These are phyloP conservation scores for Anthoptus insignis DNA, from an alignment of 2,888 invertebrate genomes.

Conservation along the genomic window DNA sequence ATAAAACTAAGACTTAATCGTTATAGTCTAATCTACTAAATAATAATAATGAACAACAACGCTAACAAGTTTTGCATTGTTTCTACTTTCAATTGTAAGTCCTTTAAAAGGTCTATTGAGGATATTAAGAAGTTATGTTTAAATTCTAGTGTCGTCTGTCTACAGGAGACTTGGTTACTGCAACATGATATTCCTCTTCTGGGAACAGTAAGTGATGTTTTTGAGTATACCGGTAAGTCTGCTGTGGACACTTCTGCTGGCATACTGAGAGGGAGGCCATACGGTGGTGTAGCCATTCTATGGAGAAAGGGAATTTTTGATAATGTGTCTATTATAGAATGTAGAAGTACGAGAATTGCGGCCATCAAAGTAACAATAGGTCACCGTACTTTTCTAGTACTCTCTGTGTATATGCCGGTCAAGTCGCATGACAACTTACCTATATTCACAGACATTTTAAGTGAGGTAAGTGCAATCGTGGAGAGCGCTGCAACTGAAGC, in stretches of 20 bases:
- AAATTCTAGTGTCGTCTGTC: not conserved
- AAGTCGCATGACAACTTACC: conserved; percentile 18
- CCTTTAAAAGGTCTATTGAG: conserved; percentile 29
- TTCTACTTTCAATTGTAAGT: conserved; percentile 42
- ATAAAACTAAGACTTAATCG: not conserved
- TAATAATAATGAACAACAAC: not conserved
- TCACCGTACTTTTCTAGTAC: conserved; percentile 12
- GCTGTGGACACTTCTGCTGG: conserved; percentile 12
- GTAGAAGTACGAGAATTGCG: conserved; percentile 19
- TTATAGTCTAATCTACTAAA: not conserved
- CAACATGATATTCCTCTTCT: not conserved
- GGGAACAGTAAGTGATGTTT: not conserved
- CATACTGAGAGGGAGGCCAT: conserved; percentile 25
- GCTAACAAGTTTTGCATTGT: conserved; percentile 9
- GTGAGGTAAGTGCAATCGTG: conserved; percentile 23
- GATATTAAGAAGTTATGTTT: not conserved
- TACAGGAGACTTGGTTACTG: not conserved
- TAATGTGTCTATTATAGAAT: too few species aligned
- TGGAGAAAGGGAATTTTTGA: too few species aligned
- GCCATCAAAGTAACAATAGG: conserved; percentile 26
- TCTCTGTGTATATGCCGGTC: conserved; percentile 31
- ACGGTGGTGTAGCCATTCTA: conserved; percentile 24
- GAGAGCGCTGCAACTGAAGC: not conserved
- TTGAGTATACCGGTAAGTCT: conserved; percentile 3
- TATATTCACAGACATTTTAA: conserved; percentile 26